Percentiles rank a stretch among this genome's conserved stretches.
Evolutionary conservation across 1,140 invertebrate genomes (phyloP).

Genomic region (Drosophila elegans): DNA sequence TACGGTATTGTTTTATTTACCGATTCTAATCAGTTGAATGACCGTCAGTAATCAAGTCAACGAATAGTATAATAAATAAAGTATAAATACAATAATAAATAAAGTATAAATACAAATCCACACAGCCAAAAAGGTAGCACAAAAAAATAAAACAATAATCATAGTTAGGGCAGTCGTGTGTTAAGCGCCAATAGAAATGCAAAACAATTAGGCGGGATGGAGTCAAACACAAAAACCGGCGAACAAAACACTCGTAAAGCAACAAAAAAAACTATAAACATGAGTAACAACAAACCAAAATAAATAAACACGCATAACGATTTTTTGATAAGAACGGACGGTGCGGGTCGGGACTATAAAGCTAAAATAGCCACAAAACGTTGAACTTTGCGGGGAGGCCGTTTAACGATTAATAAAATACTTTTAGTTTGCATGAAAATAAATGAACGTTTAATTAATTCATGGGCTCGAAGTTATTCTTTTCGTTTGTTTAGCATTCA

Average conservation of each 20-base stretch:
- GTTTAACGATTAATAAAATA: conserved; percentile 3
- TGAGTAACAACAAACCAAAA: conserved; percentile 5
- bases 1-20: neutral
- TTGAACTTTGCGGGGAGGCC: too few relatives aligned
- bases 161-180: conserved; percentile 31
- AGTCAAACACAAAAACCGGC: conserved; percentile 20
- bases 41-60: neutral
- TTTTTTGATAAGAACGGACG: conserved; percentile 45
- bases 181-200: conserved; percentile 35
- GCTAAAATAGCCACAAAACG: neutral
- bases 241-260: conserved; percentile 40
- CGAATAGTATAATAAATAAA: too few relatives aligned
- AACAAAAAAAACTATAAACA: neutral
- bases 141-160: conserved; percentile 27
- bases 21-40: conserved; percentile 1
- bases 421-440: neutral
- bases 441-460: neutral
- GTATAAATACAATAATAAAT: conserved; percentile 22
- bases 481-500: neutral
- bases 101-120: conserved; percentile 22
- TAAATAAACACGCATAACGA: conserved; percentile 40
- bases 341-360: neutral
- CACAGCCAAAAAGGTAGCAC: conserved; percentile 26
- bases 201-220: conserved; percentile 31
- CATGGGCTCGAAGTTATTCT: neutral